These are phyloP conservation scores for Cantharis rustica DNA, from an alignment of 2,888 invertebrate species.

Conservation along the genomic window DNA sequence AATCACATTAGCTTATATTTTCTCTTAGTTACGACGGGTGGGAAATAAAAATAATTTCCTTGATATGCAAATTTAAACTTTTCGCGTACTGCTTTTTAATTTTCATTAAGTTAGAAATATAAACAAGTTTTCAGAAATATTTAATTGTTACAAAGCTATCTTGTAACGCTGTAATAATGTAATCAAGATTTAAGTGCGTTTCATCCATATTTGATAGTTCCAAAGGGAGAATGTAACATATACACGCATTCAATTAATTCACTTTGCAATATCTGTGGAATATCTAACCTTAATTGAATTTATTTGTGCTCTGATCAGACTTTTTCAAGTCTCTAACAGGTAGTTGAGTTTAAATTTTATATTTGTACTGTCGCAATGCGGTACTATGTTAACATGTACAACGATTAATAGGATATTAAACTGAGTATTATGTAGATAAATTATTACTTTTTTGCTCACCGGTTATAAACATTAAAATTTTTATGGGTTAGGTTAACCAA, in stretches of 20 bases:
- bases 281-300: conserved; percentile 50
- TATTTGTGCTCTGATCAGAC: conserved; percentile 42
- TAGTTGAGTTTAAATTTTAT: conserved; percentile 42
- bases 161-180: not conserved
- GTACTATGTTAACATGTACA: conserved; percentile 28
- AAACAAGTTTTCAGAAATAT: not conserved
- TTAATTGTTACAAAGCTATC: not conserved
- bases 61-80: not conserved
- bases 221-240: not conserved
- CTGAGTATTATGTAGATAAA: conserved; percentile 46
- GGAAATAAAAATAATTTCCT: not conserved
- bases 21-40: not conserved
- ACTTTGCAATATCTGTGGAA: conserved; percentile 41
- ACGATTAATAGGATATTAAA: conserved; percentile 50
- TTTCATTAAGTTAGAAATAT: not conserved
- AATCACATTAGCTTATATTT: not conserved
- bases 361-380: conserved; percentile 46
- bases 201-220: not conserved
- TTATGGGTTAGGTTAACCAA: not conserved
- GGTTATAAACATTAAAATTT: not conserved
- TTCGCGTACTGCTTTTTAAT: not conserved
- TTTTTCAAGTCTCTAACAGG: conserved; percentile 24
- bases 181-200: not conserved
- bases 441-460: not conserved
- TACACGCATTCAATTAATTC: conserved; percentile 41